A percentile compares a stretch with the other conserved stretches of the same genome.
phyloP scores from a whole-genome alignment of 2,888 invertebrate species.

The Tipula vernalis region DNA sequence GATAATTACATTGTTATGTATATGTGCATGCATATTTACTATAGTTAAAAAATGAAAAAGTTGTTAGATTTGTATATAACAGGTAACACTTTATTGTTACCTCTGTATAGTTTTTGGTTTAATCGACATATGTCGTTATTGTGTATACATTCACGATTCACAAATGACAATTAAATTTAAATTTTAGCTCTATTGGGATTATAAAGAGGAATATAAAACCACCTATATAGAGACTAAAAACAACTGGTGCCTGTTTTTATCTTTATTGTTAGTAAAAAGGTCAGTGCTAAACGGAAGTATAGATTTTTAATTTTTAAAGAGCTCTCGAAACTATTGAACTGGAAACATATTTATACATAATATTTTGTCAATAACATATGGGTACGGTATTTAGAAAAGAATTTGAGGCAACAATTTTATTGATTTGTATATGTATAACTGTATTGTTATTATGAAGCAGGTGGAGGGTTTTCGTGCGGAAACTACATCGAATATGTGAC shows the following conservation, averaged over 20 bases:
- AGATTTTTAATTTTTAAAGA: not conserved
- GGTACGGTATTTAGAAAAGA: no score
- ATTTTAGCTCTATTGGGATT: not conserved
- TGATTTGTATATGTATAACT: no score
- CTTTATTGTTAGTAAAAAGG: not conserved
- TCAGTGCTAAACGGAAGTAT: not conserved
- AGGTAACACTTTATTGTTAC: not conserved
- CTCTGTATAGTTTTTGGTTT: not conserved
- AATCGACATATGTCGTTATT: not conserved
- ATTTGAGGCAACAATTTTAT: no score
- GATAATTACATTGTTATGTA: no score
- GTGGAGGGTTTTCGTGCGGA: no score
- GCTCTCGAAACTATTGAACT: not conserved
- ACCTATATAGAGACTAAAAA: not conserved
- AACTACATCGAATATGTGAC: no score
- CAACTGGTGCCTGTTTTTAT: not conserved
- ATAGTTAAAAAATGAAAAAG: not conserved
- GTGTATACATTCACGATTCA: not conserved
- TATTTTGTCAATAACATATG: no score
- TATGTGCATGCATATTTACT: not conserved
- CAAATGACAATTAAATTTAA: not conserved
- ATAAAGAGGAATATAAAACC: not conserved
- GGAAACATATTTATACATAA: not conserved
- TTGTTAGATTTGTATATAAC: not conserved
- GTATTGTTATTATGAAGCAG: no score